These are phyloP conservation scores for Cebus imitator DNA, from an alignment of 2,113 vertebrate genomes.

Conservation along the genomic window DNA sequence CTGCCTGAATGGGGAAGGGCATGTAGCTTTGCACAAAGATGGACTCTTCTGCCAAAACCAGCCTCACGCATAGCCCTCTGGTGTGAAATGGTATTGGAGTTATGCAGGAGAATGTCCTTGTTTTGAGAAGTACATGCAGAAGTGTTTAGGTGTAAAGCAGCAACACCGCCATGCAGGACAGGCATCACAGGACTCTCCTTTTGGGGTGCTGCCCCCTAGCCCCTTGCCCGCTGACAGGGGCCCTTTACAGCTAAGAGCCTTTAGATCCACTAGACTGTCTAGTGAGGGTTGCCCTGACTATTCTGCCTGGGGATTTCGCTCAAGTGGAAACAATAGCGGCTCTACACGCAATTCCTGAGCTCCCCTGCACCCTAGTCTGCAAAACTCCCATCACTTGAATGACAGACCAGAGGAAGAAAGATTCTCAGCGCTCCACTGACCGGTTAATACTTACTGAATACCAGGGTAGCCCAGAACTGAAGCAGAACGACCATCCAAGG, in stretches of 20 bases:
- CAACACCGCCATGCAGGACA: neutral
- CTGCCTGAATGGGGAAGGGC: no score
- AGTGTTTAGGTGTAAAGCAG: neutral
- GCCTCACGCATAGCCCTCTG: rapidly evolving
- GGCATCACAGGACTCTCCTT: neutral
- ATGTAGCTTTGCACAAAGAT: neutral
- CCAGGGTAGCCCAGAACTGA: neutral
- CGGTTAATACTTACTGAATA: no score
- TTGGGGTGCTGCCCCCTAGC: no score
- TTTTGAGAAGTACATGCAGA: neutral
- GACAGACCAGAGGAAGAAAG: neutral
- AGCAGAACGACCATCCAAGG: no score
- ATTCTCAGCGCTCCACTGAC: neutral
- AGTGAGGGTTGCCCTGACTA: neutral
- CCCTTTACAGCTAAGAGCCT: neutral
- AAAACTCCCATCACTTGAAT: neutral
- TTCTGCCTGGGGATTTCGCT: neutral
- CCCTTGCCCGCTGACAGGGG: rapidly evolving
- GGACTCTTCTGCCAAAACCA: no score
- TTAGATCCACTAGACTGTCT: neutral
- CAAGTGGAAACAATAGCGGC: neutral
- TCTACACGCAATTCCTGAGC: neutral
- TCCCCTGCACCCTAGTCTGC: neutral
- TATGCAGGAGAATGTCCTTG: neutral
- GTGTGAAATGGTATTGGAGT: neutral